Base-by-base conservation (phyloP, 2,113 vertebrate genomes). In the Dolichallabes microphthalmus region DNA sequence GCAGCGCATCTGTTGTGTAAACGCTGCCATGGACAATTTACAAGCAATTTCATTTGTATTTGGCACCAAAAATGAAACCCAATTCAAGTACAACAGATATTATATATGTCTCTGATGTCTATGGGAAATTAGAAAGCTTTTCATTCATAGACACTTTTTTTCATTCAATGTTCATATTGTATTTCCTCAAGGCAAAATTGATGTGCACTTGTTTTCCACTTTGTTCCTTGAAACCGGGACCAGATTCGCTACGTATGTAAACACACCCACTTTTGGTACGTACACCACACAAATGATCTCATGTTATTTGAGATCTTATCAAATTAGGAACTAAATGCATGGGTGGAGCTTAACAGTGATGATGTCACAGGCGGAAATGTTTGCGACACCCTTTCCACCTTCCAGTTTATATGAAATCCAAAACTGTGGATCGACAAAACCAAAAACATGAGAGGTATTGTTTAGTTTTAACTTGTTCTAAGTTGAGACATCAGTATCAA, bases 401-500 rank as follows among this genome's bases (percentile, higher is more conserved):
- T 1, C 15, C 64, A 6, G 3, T 22, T 71, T 15, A 22, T 22
- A 35, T 27, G 32, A 27, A 39, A 63, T 32, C 58, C 22, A 8
- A 50, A 45, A 63, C 32, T 68, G 25, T 68, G 60, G 25, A 53
- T 52, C 53, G 12, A 71, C 8, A 55, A 57, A 35, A 14, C 50
- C 66, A 39, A 17, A 73, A 82, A 58, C 27, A 71, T 30, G 4
- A 30, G 66, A 68, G 20, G 50, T 55, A 76, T 52, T 74, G 39
- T 74, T 74, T 45, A 74, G 60, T 8, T 52, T 69, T 45, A 1
- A 45, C 45, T 45, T 45, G 45, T 45, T 45, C 8, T 45, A 50
- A 55, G 63, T 69, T 12, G 64, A 32, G 63, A 82, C 80, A 53
- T 82, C 64, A 30, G 68, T 73, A 58, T 71, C 32, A 58, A 58